These are phyloP conservation scores for Habrosyne pyritoides DNA, from an alignment of 2,888 invertebrate genomes.

Conservation along the genomic window DNA sequence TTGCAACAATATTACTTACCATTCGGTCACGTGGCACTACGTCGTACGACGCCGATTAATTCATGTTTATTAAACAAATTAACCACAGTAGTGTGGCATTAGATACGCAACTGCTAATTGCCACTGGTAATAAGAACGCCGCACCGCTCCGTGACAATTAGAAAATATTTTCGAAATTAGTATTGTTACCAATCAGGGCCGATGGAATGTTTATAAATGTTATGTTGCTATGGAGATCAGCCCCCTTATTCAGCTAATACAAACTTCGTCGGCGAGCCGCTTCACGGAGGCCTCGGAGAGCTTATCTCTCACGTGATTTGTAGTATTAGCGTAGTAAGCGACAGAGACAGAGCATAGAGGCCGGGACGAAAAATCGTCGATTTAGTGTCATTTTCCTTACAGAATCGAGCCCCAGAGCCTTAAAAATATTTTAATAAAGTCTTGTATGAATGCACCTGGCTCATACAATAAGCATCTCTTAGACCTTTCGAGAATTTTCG, in stretches of 20 bases:
- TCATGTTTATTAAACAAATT: slow-evolving; percentile 80
- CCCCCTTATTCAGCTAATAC: too few relatives aligned
- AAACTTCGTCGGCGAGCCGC: too few relatives aligned
- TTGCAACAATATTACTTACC: slow-evolving; percentile 63
- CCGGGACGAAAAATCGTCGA: too few relatives aligned
- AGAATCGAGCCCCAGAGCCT: too few relatives aligned
- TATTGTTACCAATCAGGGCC: slow-evolving; percentile 24
- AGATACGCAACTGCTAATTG: slow-evolving; percentile 49
- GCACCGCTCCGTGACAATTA: slow-evolving; percentile 33
- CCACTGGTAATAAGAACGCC: slow-evolving; percentile 16
- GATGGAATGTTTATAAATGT: neutral
- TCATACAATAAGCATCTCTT: too few relatives aligned
- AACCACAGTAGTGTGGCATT: slow-evolving; percentile 54
- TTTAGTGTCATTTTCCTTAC: too few relatives aligned
- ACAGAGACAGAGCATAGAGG: too few relatives aligned
- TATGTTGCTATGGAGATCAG: neutral
- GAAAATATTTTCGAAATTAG: slow-evolving; percentile 31
- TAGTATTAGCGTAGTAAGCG: too few relatives aligned
- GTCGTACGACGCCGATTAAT: slow-evolving; percentile 60
- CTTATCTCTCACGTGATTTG: too few relatives aligned
- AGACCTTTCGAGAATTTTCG: neutral
- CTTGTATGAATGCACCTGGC: too few relatives aligned
- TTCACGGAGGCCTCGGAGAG: too few relatives aligned
- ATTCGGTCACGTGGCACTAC: slow-evolving; percentile 61
- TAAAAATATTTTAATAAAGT: too few relatives aligned